Evolutionary conservation across 2,888 invertebrate genomes (phyloP), one percentile per base, ranked within the genome.

Genomic region (Leptinotarsa haldemani): DNA sequence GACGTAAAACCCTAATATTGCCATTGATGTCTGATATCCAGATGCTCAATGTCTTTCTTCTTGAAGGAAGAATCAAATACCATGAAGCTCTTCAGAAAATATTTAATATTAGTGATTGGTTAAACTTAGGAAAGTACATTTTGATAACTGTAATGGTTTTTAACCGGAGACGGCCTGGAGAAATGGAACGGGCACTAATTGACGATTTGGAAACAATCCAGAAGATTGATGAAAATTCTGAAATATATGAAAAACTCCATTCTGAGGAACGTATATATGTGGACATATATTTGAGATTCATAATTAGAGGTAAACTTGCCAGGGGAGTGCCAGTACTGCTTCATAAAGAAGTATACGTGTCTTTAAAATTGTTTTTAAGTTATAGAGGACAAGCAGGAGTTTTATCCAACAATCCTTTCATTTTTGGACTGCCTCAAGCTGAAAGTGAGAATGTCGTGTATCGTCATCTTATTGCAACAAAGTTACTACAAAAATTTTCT

Each of bases 61-160:
- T 61, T n/a, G 16, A 50, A 25, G 61, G 63, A 12, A 47, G 67
- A 25, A n/a, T 61, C 9, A 40, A 40, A 22, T 30, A 63, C 30
- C 48, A 61, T 30, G 46, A 22, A 50, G 16, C 46, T 22, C 40
- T 71, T n/a, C 20, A 56, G 53, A 61, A 48, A n/a, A 40, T 20
- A 16, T 64, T 58, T 52, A 25, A 25, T 52, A 20, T 50, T 13
- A 4, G 9, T 63, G 22, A 16, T n/a, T 78, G 77, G 71, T 67
- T 63, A 30, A 22, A 65, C 13, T 47, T 80, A 40, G 70, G 70
- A 15, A 40, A 69, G 20, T 69, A 53, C 30, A 77, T 78, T 7
- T 48, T 65, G 12, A 13, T 65, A 18, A 18, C 18, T n/a, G 1
- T 65, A 13, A 2, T 47, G 22, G 18, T 65, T 3, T 65, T 65